A percentile compares a stretch with the other conserved stretches of the same genome.
These are phyloP conservation scores for Halocynthia roretzi DNA, from an alignment of 23 tunicate genomes.

Conservation along the genomic window DNA sequence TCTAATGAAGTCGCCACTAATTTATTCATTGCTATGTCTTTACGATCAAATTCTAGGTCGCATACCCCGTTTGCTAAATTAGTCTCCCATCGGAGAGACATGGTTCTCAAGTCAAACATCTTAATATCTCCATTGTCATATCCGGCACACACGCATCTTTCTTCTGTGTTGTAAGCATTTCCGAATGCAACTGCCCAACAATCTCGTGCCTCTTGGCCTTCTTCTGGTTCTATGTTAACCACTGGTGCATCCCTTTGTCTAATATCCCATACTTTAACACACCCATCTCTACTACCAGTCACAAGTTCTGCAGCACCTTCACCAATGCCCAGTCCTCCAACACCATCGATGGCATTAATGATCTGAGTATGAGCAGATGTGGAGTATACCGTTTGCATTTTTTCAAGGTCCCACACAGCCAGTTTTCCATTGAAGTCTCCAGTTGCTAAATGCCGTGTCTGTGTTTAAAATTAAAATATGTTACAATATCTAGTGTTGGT, in stretches of 20 bases:
- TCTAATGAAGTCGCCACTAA: conserved; percentile 76
- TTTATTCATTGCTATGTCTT: conserved; percentile 95
- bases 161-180: conserved; percentile 80
- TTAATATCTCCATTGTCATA: conserved; percentile 97
- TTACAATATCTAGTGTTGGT: background rate
- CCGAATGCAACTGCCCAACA: conserved; percentile 99
- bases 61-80: conserved; percentile 94
- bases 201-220: conserved; percentile 77
- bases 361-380: conserved; percentile 72
- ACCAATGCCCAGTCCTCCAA: conserved; percentile 92
- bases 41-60: conserved; percentile 82
- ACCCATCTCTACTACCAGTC: conserved; percentile 95
- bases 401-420: conserved; percentile 82
- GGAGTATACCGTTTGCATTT: conserved; percentile 43
- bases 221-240: conserved; percentile 89
- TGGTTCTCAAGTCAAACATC: conserved; percentile 81
- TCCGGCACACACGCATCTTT: conserved; percentile 89
- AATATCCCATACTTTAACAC: conserved; percentile 95
- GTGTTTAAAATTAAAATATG: conserved; percentile 6
- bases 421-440: conserved; percentile 92
- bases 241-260: conserved; percentile 93
- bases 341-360: conserved; percentile 92
- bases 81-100: conserved; percentile 93
- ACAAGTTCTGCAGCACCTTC: conserved; percentile 98
- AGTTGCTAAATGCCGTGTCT: conserved; percentile 81